phyloP scores from a whole-genome alignment of 1,140 invertebrate genomes.

The Drosophila busckii region DNA sequence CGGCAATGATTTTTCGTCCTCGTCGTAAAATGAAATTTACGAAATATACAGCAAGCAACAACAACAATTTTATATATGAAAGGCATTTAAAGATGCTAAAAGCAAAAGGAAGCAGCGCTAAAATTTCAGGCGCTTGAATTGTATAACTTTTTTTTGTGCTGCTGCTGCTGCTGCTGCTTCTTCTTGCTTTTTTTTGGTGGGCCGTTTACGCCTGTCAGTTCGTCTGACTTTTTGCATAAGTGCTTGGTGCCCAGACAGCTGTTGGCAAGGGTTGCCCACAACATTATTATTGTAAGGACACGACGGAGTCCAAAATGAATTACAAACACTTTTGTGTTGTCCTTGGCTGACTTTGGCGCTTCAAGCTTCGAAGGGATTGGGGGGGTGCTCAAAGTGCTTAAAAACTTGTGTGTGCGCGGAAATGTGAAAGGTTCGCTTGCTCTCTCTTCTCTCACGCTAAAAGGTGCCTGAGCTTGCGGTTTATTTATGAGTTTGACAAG shows the following conservation, averaged over 20 bases:
- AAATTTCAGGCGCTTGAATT: constrained; percentile 49
- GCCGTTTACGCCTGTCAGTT: too few relatives aligned
- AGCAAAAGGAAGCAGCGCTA: constrained; percentile 32
- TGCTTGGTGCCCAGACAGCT: constrained; percentile 29
- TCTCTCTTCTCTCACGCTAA: background rate
- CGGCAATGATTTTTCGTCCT: constrained; percentile 69
- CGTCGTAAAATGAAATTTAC: constrained; percentile 71
- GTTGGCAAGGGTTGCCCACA: constrained; percentile 38
- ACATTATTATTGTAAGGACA: constrained; percentile 29
- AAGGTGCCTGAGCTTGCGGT: constrained; percentile 43
- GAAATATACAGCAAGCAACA: constrained; percentile 46
- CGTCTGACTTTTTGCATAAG: constrained; percentile 55
- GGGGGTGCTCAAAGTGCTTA: background rate
- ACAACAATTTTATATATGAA: constrained; percentile 2
- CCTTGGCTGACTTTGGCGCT: constrained; percentile 35
- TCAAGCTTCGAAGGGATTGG: constrained; percentile 2
- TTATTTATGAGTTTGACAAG: constrained; percentile 75
- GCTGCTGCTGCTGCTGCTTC: constrained; percentile 1
- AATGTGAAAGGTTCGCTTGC: constrained; percentile 34
- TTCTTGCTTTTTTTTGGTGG: constrained; percentile 10
- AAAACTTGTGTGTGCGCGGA: constrained; percentile 24
- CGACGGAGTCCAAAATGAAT: constrained; percentile 59
- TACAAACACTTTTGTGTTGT: constrained; percentile 75
- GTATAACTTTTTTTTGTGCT: constrained; percentile 42
- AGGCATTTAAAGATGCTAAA: constrained; percentile 8